Conservation (phyloP, 2,797 vertebrate species). For the Kryptolebias ocellatus region DNA sequence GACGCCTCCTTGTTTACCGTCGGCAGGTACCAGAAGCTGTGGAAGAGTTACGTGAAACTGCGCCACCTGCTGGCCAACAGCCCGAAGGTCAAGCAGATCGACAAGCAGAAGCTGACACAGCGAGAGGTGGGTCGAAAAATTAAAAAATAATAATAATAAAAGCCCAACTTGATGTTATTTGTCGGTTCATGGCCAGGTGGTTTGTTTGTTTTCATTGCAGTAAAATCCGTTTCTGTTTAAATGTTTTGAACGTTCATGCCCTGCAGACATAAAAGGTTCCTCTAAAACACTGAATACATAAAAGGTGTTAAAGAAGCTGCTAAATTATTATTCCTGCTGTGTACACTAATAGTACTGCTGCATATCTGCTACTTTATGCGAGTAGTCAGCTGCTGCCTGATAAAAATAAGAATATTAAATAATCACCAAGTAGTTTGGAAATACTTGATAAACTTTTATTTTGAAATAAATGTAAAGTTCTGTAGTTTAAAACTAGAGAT, state of each 20-base stretch:
- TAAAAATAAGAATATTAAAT: neutral
- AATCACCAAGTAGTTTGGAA: neutral
- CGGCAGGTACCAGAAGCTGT: slow-evolving; percentile 96
- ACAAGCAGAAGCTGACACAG: slow-evolving; percentile 97
- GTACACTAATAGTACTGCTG: neutral
- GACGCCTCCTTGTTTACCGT: slow-evolving; percentile 23
- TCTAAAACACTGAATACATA: neutral
- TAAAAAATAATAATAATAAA: neutral
- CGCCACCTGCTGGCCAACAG: slow-evolving; percentile 98
- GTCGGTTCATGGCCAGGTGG: neutral
- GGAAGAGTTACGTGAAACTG: slow-evolving; percentile 99
- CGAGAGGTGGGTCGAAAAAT: slow-evolving; percentile 88
- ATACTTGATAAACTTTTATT: neutral
- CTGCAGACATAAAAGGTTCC: slow-evolving; percentile 17
- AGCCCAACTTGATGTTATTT: neutral
- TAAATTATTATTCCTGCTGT: slow-evolving; percentile 31
- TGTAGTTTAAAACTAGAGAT: too few relatives aligned
- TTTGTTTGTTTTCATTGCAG: neutral
- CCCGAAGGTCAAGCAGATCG: slow-evolving; percentile 97
- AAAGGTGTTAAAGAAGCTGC: slow-evolving; percentile 10
- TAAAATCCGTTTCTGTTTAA: slow-evolving; percentile 5
- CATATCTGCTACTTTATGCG: neutral
- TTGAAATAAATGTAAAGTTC: neutral
- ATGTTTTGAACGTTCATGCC: slow-evolving; percentile 14
- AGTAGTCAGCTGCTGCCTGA: too few relatives aligned